Base-by-base conservation (phyloP, 2,888 invertebrate genomes). In the Stegana nigrithorax region DNA sequence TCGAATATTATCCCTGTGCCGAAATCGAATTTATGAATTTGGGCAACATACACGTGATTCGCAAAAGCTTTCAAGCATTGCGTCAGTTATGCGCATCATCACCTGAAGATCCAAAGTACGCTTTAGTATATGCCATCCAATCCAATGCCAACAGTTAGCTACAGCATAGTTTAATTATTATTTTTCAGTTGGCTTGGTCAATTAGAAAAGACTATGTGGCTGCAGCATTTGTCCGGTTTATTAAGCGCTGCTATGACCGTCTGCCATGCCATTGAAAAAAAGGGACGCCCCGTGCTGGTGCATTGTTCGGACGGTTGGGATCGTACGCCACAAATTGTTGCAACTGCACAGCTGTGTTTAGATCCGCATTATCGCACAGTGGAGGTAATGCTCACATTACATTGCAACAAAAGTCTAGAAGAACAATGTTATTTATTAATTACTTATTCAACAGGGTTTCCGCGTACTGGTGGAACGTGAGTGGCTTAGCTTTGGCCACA, bases 291-390 rank as follows among this genome's bases (percentile, higher is more conserved):
- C 6, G 98, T 97, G 60, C 88, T 99, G 66, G 97, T 99, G 8
- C 98, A 98, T 86, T 98, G 98, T 86, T 97, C 97, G 2, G 98
- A 98, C 87, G 98, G 98, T 51, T 98, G 98, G 98, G 98, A 99
- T 87, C 90, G 98, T 71, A 99, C 98, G 62, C 95, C 98, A 50
- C 98, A 99, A 87, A 93, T 99, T 70, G 95, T 96, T 14, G 94
- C 97, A 42, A 89, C 98, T 58, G 95, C 96, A 12, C 93, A 98
- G 86, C 88, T 98, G 44, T 87, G 98, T 80, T 88, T 98, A 39
- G 98, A 98, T 88, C 96, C 97, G 0, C 93, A 91, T 87, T 98
- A 98, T 85, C 89, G 98, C 73, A 98, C 98, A 10, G 89, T 95
- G 59, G 92, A 96, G 88, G 96, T 92, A 81, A n/a, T n/a, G n/a